These are phyloP conservation scores for Polydrusus cervinus DNA, from an alignment of 2,888 invertebrate genomes.

Conservation along the genomic window DNA sequence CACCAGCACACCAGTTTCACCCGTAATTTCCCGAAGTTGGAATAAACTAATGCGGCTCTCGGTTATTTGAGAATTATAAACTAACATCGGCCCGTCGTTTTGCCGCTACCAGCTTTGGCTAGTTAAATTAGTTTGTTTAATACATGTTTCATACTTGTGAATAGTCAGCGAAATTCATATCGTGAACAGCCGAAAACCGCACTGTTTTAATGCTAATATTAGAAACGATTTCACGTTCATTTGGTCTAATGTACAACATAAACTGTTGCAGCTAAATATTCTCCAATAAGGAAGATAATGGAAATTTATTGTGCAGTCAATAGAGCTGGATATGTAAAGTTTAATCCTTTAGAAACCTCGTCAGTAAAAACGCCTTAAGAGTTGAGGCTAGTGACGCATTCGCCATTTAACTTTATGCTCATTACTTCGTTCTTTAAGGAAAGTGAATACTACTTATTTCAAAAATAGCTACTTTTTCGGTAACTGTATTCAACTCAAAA, in stretches of 20 bases:
- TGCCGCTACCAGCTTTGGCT: conserved; percentile 52
- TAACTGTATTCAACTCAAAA: too few relatives aligned
- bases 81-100: conserved; percentile 55
- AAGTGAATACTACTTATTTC: too few relatives aligned
- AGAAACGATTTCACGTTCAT: conserved; percentile 40
- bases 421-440: too few relatives aligned
- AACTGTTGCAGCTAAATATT: conserved; percentile 29
- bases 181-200: conserved; percentile 36
- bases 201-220: conserved; percentile 40
- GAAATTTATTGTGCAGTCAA: background rate
- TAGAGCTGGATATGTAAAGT: too few relatives aligned
- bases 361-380: too few relatives aligned
- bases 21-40: conserved; percentile 58
- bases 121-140: conserved; percentile 61
- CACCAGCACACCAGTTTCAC: conserved; percentile 40
- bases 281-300: conserved; percentile 1
- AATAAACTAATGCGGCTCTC: conserved; percentile 60
- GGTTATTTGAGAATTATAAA: conserved; percentile 60
- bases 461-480: too few relatives aligned
- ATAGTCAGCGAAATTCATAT: conserved; percentile 43
- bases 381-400: too few relatives aligned
- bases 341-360: too few relatives aligned
- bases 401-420: too few relatives aligned
- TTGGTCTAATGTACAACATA: conserved; percentile 17
- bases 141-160: conserved; percentile 58